Conservation (phyloP, 2,888 invertebrate genomes). For the Villa cingulata region DNA sequence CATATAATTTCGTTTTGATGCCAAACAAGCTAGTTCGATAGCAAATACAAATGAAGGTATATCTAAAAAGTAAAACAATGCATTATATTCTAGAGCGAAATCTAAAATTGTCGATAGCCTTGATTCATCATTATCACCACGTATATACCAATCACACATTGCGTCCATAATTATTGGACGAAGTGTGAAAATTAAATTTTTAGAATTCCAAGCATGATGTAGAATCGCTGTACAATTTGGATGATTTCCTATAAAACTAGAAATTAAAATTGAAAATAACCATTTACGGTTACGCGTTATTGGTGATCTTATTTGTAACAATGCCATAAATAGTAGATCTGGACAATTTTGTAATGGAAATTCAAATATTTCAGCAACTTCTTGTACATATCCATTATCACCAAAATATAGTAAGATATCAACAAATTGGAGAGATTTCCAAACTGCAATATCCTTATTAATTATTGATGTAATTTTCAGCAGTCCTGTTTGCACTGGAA, state of each 20-base stretch:
- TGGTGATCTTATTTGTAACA: constrained; percentile 76
- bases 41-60: constrained; percentile 89
- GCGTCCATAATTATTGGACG: constrained; percentile 84
- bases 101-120: constrained; percentile 89
- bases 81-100: constrained; percentile 89
- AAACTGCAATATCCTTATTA: constrained; percentile 82
- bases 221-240: constrained; percentile 93
- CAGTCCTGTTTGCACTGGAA: constrained; percentile 72
- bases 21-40: constrained; percentile 94
- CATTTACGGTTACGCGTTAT: constrained; percentile 71
- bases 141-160: constrained; percentile 95
- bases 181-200: constrained; percentile 49
- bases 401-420: constrained; percentile 77
- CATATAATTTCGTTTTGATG: constrained; percentile 89
- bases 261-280: constrained; percentile 72
- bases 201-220: constrained; percentile 90
- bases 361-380: constrained; percentile 74
- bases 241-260: constrained; percentile 88
- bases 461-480: constrained; percentile 90
- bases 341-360: constrained; percentile 87
- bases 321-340: constrained; percentile 77
- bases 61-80: constrained; percentile 79
- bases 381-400: constrained; percentile 70
- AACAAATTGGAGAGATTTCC: constrained; percentile 86
- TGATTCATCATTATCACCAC: constrained; percentile 85